These are phyloP conservation scores for Solenodon paradoxus DNA, from an alignment of 2,113 vertebrate genomes.

Conservation along the genomic window DNA sequence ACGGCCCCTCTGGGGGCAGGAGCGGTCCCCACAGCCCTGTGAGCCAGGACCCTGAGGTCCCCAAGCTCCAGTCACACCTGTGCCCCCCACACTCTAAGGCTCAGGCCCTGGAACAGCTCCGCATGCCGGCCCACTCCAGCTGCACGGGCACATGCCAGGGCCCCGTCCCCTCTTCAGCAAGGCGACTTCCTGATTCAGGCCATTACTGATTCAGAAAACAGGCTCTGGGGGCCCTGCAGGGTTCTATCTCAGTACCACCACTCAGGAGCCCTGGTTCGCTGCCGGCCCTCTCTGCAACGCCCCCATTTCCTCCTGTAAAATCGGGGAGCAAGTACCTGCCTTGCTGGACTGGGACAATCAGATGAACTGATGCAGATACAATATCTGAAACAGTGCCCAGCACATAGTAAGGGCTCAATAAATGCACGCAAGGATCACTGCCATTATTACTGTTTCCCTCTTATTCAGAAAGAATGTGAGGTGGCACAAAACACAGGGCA, in stretches of 20 bases:
- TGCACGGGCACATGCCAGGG: background rate
- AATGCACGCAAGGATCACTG: accelerated
- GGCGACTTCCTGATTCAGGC: background rate
- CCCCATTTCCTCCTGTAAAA: background rate
- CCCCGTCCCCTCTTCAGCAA: background rate
- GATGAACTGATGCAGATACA: background rate
- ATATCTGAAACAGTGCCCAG: no score
- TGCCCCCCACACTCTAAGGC: background rate
- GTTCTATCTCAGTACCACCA: background rate
- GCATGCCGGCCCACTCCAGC: background rate
- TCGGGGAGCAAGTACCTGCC: background rate
- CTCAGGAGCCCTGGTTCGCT: background rate
- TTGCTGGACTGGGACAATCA: background rate
- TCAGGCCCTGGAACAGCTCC: accelerated
- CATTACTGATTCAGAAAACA: background rate
- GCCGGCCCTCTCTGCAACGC: background rate
- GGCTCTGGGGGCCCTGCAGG: background rate
- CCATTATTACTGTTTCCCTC: background rate
- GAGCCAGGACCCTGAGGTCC: background rate
- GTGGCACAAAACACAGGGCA: background rate
- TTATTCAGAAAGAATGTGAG: background rate
- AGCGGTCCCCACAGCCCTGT: background rate
- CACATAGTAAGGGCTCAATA: background rate
- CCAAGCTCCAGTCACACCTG: background rate
- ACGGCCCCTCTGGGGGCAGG: background rate